These are phyloP conservation scores for Coptotermes formosanus DNA, from an alignment of 1,140 invertebrate species.

Conservation along the genomic window DNA sequence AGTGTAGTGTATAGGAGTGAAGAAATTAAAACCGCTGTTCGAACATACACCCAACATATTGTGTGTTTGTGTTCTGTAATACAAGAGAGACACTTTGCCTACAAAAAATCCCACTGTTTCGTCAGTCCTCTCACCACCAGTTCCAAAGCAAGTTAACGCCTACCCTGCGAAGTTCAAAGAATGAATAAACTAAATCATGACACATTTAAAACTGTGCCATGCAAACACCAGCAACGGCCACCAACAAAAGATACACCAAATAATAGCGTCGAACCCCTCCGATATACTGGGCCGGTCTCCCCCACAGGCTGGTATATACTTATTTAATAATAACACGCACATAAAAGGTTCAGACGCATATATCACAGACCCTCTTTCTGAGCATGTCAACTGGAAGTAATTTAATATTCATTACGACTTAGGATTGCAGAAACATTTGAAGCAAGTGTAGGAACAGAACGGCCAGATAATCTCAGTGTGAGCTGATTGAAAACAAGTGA, in stretches of 20 bases:
- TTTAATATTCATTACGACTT: constrained; percentile 7
- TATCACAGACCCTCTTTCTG: not conserved
- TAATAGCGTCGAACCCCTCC: not conserved
- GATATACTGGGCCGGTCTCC: not conserved
- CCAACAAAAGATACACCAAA: not conserved
- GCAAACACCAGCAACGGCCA: not conserved
- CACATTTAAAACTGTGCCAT: not conserved
- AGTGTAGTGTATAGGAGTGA: no score
- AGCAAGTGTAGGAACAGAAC: not conserved
- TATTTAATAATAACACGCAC: not conserved
- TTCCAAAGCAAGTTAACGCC: not conserved
- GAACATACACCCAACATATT: no score
- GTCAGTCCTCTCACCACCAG: not conserved
- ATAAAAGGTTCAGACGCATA: not conserved
- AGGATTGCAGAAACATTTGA: not conserved
- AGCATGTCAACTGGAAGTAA: not conserved
- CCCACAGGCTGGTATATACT: not conserved
- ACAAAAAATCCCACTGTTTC: no score
- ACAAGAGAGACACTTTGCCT: no score
- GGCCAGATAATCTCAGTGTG: not conserved
- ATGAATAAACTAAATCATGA: not conserved
- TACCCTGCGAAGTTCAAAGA: not conserved
- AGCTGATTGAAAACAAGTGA: not conserved
- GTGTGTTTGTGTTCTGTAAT: no score
- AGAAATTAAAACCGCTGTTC: no score